Base-by-base conservation (phyloP, 2,888 invertebrate species). In the Odiellus spinosus region DNA sequence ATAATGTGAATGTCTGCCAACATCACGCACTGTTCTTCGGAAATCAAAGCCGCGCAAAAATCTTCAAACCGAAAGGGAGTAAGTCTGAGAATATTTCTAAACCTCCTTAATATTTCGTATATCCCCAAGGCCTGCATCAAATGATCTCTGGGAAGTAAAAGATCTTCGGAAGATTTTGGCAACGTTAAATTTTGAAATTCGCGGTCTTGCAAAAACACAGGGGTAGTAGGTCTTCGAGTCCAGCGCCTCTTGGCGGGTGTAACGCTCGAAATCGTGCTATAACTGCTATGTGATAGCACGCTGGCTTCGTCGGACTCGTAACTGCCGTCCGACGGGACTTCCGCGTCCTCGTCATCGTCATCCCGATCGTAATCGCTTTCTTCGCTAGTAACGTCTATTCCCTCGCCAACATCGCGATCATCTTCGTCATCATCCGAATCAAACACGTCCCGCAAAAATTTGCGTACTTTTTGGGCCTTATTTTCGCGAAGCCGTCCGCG, bases 41-140 rank as follows among this genome's bases (percentile, higher is more conserved):
- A 83, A 52, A 82, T 75, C 48, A 98, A 65, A 41, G 90, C 86
- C 32, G 88, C 87, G 73, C 93, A 93, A 63, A 98, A 85, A 67
- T 98, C 96, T 71, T 98, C 98, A 63, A 96, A 80, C 52, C 88
- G 78, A 60, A 73, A 96, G 12, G 93, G 93, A 21, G 95, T 91
- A 42, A 98, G 71, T 51, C 95, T 76, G 21, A 96, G 82, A 58
- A 90, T 64, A 46, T 63, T 64, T 57, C 88, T 77, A 68, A 95
- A 98, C 64, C 91, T 85, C 56, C 93, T 73, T 44, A 96, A 67
- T 11, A 95, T 86, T 74, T 98, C 96, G 71, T 95, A 98, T 50
- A 98, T 78, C 58, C 86, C 80, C 51, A 90, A 71, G 42, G 86
- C 79, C 63, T 80, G 76, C 71, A 90, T 73, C 32, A 86, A 75